phyloP scores from a whole-genome alignment of 30 jellyfish, hydroid and myxozoan genomes.

The Rhopilema esculentum region DNA sequence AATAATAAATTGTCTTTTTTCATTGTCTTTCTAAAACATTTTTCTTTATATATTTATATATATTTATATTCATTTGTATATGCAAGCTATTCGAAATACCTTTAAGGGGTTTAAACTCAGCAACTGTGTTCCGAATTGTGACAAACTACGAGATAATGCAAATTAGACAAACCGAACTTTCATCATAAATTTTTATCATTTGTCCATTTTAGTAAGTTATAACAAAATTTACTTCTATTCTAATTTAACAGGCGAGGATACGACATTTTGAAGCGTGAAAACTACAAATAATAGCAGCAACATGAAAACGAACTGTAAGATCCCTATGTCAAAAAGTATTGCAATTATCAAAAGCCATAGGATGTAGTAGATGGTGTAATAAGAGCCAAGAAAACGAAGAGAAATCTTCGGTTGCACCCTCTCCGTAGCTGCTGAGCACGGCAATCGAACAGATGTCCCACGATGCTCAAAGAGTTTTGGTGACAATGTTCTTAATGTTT shows the following conservation, averaged over 20 bases:
- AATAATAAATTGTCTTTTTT: too few species aligned
- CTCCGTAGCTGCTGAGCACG: slow-evolving; percentile 23
- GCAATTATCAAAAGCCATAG: slow-evolving; percentile 67
- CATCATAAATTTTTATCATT: too few species aligned
- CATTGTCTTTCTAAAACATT: too few species aligned
- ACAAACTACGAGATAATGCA: too few species aligned
- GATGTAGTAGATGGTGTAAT: slow-evolving; percentile 71
- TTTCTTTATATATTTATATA: too few species aligned
- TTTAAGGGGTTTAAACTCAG: too few species aligned
- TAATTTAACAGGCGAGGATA: slow-evolving; percentile 18
- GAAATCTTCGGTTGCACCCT: slow-evolving; percentile 70
- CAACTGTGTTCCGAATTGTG: too few species aligned
- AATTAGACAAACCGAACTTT: too few species aligned
- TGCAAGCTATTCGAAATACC: too few species aligned
- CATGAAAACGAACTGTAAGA: not conserved
- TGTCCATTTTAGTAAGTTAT: too few species aligned
- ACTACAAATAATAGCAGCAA: slow-evolving; percentile 17
- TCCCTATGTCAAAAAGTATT: slow-evolving; percentile 59
- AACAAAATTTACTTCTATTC: not conserved
- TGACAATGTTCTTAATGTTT: slow-evolving; percentile 64
- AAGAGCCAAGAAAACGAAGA: slow-evolving; percentile 81
- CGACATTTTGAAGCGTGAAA: slow-evolving; percentile 60
- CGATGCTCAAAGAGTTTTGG: slow-evolving; percentile 34
- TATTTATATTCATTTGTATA: too few species aligned
- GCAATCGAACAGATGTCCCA: slow-evolving; percentile 55